Conservation (phyloP, 1,140 invertebrate genomes). For the Arion vulgaris region DNA sequence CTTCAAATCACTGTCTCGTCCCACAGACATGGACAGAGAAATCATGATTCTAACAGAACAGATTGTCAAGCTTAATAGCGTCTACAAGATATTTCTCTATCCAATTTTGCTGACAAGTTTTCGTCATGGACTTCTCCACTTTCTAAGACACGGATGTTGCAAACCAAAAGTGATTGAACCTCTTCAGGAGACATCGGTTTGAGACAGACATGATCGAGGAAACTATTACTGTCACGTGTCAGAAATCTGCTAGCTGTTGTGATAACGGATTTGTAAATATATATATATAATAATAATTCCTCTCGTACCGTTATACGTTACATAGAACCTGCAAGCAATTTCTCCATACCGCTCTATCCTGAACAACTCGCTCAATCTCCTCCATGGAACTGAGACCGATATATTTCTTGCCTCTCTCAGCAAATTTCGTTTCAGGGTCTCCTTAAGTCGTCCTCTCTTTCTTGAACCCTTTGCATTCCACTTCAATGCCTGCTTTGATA, state of each 20-base stretch:
- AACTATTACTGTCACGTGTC: not conserved
- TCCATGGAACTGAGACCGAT: no score
- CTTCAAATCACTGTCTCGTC: not conserved
- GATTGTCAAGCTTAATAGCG: conserved; percentile 29
- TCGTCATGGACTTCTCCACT: not conserved
- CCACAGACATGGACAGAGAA: conserved; percentile 4
- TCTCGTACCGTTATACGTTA: no score
- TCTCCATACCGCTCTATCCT: no score
- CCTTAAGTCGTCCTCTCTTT: no score
- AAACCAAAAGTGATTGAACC: not conserved
- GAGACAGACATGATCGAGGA: not conserved
- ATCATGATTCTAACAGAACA: conserved; percentile 7
- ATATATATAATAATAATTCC: no score
- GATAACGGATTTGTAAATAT: not conserved
- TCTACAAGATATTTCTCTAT: conserved; percentile 33
- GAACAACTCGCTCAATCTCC: no score
- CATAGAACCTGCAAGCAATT: no score
- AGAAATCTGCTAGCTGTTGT: not conserved
- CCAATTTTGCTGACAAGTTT: conserved; percentile 10
- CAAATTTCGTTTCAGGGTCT: no score
- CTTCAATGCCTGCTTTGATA: no score
- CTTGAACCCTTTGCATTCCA: no score
- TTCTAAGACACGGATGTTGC: not conserved
- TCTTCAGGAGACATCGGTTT: conserved; percentile 15
- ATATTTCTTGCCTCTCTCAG: no score